Evolutionary conservation across 2,888 invertebrate species (phyloP), one percentile per base, ranked within the genome.

Genomic region (Drosophila ustulata): DNA sequence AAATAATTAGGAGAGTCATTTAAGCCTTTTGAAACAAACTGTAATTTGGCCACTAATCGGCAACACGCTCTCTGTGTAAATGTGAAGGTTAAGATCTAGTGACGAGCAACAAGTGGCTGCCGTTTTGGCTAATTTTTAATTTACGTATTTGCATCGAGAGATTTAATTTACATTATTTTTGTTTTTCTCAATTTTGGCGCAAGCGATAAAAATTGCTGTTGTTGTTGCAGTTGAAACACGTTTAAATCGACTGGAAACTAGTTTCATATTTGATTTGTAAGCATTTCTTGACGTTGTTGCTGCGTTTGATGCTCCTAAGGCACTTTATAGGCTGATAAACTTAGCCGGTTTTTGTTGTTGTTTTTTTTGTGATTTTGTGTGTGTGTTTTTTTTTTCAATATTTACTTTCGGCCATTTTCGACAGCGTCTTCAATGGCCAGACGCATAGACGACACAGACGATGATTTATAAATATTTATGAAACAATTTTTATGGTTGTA

Each of bases 401-500:
- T 28, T 45, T 43, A 26, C 25, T 57, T 67, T 64, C 53, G 45
- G 53, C 52, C 47, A 66, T 46, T 71, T 75, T n/a, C 71, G 75
- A 63, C 53, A 50, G 39, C 64, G 25, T 46, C 51, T 67, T 52
- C 28, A 28, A 28, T 39, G 53, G 25, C 56, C 71, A 75, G 75
- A 75, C 75, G 61, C 75, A 51, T n/a, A 53, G 75, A 75, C 75
- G 71, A 58, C 75, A 71, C 46, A 32, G 46, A 28, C 75, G 63
- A 72, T 58, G 71, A 75, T 71, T 76, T 82, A 73, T 84, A 81
- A 83, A 83, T 82, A 85, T 83, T 80, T 84, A 85, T 80, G 69
- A 82, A 85, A 70, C 62, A 66, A 62, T 77, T 80, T 78, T 82
- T 79, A 82, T 83, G 79, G 52, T 43, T 76, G 55, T 25, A 45